Conservation (phyloP, 2,113 vertebrate species). For the Paradisaea rubra region DNA sequence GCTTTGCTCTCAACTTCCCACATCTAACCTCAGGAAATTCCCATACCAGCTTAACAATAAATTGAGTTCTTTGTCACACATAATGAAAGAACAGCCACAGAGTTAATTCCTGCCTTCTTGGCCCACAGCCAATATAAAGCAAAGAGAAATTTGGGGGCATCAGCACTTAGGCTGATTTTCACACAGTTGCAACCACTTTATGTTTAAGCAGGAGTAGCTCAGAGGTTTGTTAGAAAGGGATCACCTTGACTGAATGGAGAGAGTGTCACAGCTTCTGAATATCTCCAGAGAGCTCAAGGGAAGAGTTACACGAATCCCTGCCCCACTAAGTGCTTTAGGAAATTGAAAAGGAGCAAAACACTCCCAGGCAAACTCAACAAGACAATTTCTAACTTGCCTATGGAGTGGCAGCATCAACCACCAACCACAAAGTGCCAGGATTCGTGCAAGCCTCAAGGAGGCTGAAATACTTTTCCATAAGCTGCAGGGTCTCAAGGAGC, state of each 20-base stretch:
- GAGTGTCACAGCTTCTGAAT: neutral
- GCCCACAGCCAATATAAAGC: neutral
- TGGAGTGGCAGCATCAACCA: neutral
- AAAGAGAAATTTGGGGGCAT: neutral
- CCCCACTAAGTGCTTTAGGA: neutral
- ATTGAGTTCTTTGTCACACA: constrained; percentile 30
- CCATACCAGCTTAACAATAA: constrained; percentile 18
- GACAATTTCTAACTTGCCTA: neutral
- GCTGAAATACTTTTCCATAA: neutral
- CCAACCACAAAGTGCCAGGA: neutral
- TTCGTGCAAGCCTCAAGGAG: neutral
- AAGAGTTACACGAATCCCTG: neutral
- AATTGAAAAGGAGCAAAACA: neutral
- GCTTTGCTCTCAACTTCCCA: constrained; percentile 26
- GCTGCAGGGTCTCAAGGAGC: neutral
- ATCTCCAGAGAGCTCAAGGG: neutral
- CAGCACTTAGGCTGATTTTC: constrained; percentile 5
- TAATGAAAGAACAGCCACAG: constrained; percentile 20
- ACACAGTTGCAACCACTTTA: neutral
- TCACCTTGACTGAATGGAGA: neutral
- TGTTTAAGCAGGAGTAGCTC: neutral
- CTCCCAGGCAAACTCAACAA: neutral
- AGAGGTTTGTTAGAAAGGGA: neutral
- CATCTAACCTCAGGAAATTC: constrained; percentile 35
- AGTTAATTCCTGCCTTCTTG: constrained; percentile 23